Base-by-base conservation (phyloP, 64 coral and sea anemone genomes). In the Pocillopora damicornis region DNA sequence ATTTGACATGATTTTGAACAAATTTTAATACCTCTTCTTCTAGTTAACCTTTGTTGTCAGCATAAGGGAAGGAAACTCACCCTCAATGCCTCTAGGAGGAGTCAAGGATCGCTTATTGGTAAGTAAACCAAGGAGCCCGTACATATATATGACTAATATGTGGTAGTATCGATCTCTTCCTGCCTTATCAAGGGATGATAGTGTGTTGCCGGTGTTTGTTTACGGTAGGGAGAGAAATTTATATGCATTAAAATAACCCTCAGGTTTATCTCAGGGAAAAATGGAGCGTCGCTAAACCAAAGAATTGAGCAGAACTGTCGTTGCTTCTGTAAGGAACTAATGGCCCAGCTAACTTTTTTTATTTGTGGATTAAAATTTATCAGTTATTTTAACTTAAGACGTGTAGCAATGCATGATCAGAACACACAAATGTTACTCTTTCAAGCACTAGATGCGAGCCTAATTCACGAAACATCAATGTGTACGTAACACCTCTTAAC, bases 101-200 rank as follows among this genome's bases (percentile, higher is more conserved):
- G 74, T 92, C 8, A 87, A 76, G 65, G 76, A 87, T 75, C 82
- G 83, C 8, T 14, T 86, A 10, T 79, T 86, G 90, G 90, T 92
- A 68, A 74, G 90, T 73, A 34, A 14, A 13, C 58, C 23, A 9
- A 20, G 2, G 0, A 10, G 37, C 66, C 9, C 18, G 20, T 67
- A 67, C 64, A 30, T 30, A 30, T 30, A 30, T 30, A 30, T 30
- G 30, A 30, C 30, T 30, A 30, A 30, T 30, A 30, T 30, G 30
- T 30, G 30, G 30, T 30, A 30, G 30, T 67, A 67, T 17, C 64
- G 64, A 16, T 18, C 5, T 7, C 22, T 30, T 7, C 16, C 64
- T 16, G 6, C 2, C 76, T 23, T 20, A 18, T 16, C 22, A 18
- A 58, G 38, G 42, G 34, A 4, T 77, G 6, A 10, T 5, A 9